Base-by-base conservation (phyloP, 2,888 invertebrate species). In the Rotaria magnacalcarata region DNA sequence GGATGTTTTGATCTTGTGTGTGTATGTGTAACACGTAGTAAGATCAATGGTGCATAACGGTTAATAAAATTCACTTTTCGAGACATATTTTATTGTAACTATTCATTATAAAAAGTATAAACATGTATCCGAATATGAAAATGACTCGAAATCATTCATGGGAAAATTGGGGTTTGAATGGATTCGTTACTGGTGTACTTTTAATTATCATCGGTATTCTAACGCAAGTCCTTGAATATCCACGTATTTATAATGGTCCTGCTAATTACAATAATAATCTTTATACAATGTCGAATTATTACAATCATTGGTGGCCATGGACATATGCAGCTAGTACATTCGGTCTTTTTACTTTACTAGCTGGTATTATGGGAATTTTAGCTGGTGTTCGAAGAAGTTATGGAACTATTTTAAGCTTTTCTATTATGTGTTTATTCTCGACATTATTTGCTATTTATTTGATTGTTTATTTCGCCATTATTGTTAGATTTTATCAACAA, bases 291-390 rank as follows among this genome's bases (percentile, higher is more conserved):
- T 47, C 75, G 11, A 24, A 43, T 43, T 80, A 80, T 80, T 80
- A 80, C 24, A 80, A 80, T 80, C 75, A 80, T 47, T 80, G 75
- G 75, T 84, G 84, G 84, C 84, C 54, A 84, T 84, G 84, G 84
- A 54, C 84, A 56, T 84, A 54, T 84, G 54, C 84, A 52, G 84
- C 54, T 41, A 54, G 34, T 34, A 8, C 19, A 21, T 84, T 84
- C 54, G 84, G 84, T 19, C 19, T 84, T 21, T 27, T 84, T 8
- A 52, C 56, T 54, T 54, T 56, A 19, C 7, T 84, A 43, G 21
- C 84, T 84, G 84, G 84, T 56, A 8, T 84, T 5, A 52, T 52
- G 10, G 84, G 84, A 27, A 84, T 84, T 21, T 3, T 84, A 8
- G 50, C 84, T n/a, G 84, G 84, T 34, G 14, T 21, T 24, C 50